A percentile compares a stretch with the other conserved stretches of the same genome.
phyloP scores from a whole-genome alignment of 2,888 invertebrate species.

The Corythucha ciliata region DNA sequence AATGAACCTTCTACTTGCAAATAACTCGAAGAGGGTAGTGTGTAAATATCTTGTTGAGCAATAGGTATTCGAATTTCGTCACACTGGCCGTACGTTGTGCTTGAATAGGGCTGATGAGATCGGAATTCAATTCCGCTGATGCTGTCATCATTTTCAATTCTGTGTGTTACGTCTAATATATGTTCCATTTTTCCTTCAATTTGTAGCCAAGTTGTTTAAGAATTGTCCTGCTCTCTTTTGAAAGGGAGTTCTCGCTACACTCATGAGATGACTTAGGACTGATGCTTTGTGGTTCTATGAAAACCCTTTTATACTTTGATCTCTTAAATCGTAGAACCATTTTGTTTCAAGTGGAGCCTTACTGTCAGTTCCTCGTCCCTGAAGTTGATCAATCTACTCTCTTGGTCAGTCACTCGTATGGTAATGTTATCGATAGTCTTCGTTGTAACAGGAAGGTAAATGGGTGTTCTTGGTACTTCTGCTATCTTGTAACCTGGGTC shows the following conservation, averaged over 20 bases:
- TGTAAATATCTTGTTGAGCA: constrained; percentile 37
- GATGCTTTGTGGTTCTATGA: no score
- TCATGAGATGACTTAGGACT: no score
- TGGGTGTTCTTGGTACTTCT: constrained; percentile 7
- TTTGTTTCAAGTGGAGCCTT: constrained; percentile 16
- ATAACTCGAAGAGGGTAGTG: constrained; percentile 37
- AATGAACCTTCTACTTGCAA: constrained; percentile 24
- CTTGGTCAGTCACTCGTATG: constrained; percentile 15
- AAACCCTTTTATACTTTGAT: no score
- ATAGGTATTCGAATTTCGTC: constrained; percentile 39
- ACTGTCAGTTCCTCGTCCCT: constrained; percentile 19
- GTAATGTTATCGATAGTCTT: constrained; percentile 3
- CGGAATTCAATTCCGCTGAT: constrained; percentile 26
- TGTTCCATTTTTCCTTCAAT: no score
- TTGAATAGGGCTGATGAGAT: constrained; percentile 36
- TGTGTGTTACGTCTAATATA: no score
- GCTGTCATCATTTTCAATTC: constrained; percentile 22
- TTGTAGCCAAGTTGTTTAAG: no score
- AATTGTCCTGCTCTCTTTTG: no score
- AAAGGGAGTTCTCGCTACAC: no score
- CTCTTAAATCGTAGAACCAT: no score
- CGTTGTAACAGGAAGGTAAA: constrained; percentile 10
- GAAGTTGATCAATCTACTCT: constrained; percentile 10
- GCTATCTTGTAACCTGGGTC: constrained; percentile 13
- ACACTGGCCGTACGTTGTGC: constrained; percentile 35